Percentiles rank a stretch among this genome's conserved stretches.
Conservation (phyloP, 2,888 invertebrate species). For the Phyllotreta cruciferae region DNA sequence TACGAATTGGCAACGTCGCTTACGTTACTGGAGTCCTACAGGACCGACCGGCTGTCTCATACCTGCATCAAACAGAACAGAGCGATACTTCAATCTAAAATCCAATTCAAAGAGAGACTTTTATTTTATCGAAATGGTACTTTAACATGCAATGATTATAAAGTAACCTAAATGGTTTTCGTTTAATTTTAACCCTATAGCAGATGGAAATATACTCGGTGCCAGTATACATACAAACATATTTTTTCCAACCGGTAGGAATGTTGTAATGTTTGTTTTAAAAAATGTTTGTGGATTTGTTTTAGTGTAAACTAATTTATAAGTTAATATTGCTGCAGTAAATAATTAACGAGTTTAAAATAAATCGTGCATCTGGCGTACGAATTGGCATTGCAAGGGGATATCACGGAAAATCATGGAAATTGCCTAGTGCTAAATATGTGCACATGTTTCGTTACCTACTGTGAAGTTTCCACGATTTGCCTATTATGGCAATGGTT, state of each 20-base stretch:
- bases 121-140: slow-evolving; percentile 44
- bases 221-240: neutral
- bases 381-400: neutral
- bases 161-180: slow-evolving; percentile 35
- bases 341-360: neutral
- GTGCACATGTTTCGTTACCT: slow-evolving; percentile 12
- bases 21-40: slow-evolving; percentile 9
- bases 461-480: slow-evolving; percentile 18
- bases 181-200: slow-evolving; percentile 33
- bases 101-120: slow-evolving; percentile 37
- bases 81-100: slow-evolving; percentile 40
- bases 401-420: slow-evolving; percentile 15
- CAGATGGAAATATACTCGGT: neutral
- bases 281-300: slow-evolving; percentile 1
- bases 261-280: no score
- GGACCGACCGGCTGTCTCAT: slow-evolving; percentile 32
- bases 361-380: slow-evolving; percentile 1
- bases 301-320: neutral
- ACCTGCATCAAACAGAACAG: slow-evolving; percentile 34
- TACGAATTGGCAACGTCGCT: neutral
- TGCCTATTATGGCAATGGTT: slow-evolving; percentile 10
- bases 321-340: neutral
- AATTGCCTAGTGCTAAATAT: slow-evolving; percentile 19
- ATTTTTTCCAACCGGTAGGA: no score
- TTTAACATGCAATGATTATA: slow-evolving; percentile 44